Percentiles rank a stretch among this genome's conserved stretches.
Evolutionary conservation across 1,140 invertebrate species (phyloP).

Genomic region (Drosophila kikkawai): DNA sequence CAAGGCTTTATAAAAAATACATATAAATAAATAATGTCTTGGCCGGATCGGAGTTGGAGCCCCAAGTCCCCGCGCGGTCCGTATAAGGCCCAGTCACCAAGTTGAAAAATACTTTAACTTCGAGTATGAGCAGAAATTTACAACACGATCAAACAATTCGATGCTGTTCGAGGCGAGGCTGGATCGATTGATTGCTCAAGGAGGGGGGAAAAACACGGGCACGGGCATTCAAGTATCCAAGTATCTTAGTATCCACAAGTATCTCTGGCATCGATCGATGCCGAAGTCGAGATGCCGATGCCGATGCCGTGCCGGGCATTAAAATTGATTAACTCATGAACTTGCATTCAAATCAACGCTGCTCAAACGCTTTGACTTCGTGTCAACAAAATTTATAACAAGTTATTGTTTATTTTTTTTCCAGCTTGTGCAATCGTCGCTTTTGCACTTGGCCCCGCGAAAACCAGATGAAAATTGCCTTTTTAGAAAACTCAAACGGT

Average conservation of each 20-base stretch:
- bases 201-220: constrained; percentile 2
- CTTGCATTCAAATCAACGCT: constrained; percentile 78
- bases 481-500: background rate
- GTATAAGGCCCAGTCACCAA: constrained; percentile 71
- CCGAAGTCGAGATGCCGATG: constrained; percentile 25
- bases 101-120: constrained; percentile 47
- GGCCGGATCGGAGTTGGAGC: constrained; percentile 12
- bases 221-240: background rate
- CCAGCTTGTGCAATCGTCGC: constrained; percentile 42
- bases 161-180: constrained; percentile 50
- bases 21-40: constrained; percentile 73
- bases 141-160: constrained; percentile 79
- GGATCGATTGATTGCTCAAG: constrained; percentile 67
- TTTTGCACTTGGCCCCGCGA: constrained; percentile 49
- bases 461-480: constrained; percentile 46
- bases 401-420: constrained; percentile 49
- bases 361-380: constrained; percentile 74
- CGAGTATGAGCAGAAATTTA: constrained; percentile 60
- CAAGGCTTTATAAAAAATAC: constrained; percentile 70
- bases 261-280: constrained; percentile 27
- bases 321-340: constrained; percentile 81
- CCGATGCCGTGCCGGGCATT: constrained; percentile 51
- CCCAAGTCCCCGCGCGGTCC: constrained; percentile 6
- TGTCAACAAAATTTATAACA: constrained; percentile 78
- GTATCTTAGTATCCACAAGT: background rate